These are phyloP conservation scores for Zaprionus tsacasi DNA, from an alignment of 1,140 invertebrate genomes.

Conservation along the genomic window DNA sequence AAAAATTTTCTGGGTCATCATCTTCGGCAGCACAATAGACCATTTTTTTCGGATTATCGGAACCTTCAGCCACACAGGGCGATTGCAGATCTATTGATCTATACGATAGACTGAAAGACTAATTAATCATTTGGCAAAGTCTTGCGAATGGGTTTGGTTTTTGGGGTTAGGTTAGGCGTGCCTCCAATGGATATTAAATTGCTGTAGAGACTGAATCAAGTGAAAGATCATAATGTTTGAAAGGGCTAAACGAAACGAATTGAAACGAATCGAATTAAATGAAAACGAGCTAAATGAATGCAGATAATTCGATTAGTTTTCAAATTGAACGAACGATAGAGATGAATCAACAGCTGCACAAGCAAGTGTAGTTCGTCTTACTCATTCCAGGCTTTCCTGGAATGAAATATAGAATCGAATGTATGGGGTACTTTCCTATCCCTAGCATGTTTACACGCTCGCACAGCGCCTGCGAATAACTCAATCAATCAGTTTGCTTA, in stretches of 20 bases:
- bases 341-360: not conserved
- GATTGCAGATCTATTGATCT: too few species aligned
- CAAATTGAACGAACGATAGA: too few species aligned
- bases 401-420: too few species aligned
- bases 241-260: conserved; percentile 40
- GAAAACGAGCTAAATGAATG: conserved; percentile 63
- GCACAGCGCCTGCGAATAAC: conserved; percentile 21
- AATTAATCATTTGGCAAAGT: conserved; percentile 71
- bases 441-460: conserved; percentile 12
- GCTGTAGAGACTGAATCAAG: conserved; percentile 53
- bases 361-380: too few species aligned
- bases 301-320: conserved; percentile 45
- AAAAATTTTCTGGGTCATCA: conserved; percentile 9
- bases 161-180: not conserved
- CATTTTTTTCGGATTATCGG: conserved; percentile 76
- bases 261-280: conserved; percentile 64
- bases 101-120: conserved; percentile 51
- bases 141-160: conserved; percentile 23
- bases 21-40: conserved; percentile 58
- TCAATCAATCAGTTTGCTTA: conserved; percentile 47
- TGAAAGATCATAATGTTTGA: conserved; percentile 7
- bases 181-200: conserved; percentile 78
- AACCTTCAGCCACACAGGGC: conserved; percentile 64
- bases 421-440: too few species aligned
- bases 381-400: not conserved